phyloP scores from a whole-genome alignment of 2,797 vertebrate genomes.

The Danio aesculapii region DNA sequence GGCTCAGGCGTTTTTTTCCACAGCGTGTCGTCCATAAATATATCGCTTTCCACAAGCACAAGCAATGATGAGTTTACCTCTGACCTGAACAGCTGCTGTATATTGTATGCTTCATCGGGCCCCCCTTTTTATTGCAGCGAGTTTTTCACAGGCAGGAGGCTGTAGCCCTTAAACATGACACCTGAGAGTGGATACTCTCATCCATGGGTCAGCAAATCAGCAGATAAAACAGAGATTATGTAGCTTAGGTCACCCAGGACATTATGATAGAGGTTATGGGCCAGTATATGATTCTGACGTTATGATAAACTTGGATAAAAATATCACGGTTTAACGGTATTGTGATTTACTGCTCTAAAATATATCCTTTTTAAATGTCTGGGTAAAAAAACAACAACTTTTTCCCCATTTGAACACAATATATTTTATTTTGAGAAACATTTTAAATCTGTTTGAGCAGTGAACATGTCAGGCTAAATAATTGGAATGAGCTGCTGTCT shows the following conservation, averaged over 20 bases:
- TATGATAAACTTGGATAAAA: no score
- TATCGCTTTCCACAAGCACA: slow-evolving; percentile 9
- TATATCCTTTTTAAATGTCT: no score
- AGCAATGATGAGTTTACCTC: background rate
- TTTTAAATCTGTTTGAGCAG: no score
- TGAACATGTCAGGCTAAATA: no score
- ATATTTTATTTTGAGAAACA: no score
- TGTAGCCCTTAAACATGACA: slow-evolving; percentile 46
- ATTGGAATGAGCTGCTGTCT: no score
- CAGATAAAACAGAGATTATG: background rate
- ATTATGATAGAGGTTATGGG: slow-evolving; percentile 14
- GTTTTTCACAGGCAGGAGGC: background rate
- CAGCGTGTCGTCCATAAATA: slow-evolving; percentile 49
- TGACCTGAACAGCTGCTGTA: slow-evolving; percentile 19
- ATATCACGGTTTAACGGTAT: no score
- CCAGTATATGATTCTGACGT: no score
- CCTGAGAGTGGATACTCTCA: slow-evolving; percentile 19
- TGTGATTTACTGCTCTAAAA: no score
- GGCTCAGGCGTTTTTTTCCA: slow-evolving; percentile 33
- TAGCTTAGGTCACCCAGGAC: slow-evolving; percentile 17
- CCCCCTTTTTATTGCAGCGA: background rate
- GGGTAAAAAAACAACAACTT: no score
- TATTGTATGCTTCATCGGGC: slow-evolving; percentile 10
- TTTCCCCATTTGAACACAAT: no score
- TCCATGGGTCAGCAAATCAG: slow-evolving; percentile 40